phyloP scores from a whole-genome alignment of 2,113 vertebrate species.

The Chunga burmeisteri region DNA sequence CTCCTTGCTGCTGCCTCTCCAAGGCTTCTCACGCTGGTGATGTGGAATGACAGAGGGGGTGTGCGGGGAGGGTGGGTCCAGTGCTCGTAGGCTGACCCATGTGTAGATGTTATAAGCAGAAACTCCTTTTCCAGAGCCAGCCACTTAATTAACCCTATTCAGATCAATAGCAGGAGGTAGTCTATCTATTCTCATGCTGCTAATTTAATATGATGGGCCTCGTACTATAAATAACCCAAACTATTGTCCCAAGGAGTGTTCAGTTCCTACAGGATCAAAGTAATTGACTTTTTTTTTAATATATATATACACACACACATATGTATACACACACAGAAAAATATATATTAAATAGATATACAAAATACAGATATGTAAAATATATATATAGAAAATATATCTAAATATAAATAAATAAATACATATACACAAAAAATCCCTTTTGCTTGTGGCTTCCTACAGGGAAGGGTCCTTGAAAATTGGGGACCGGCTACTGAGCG shows the following conservation, averaged over 20 bases:
- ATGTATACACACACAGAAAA: not conserved
- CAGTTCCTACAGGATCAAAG: not conserved
- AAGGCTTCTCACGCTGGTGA: not conserved
- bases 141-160: not conserved
- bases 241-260: not conserved
- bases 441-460: not conserved
- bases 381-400: not conserved
- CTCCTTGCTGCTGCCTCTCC: not conserved
- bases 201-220: not conserved
- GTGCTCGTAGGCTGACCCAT: not conserved
- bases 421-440: fast-evolving
- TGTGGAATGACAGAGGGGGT: not conserved
- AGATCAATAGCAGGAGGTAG: not conserved
- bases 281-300: not conserved
- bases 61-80: fast-evolving
- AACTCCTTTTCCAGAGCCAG: not conserved
- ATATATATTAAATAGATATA: not conserved
- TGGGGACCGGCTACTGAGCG: slow-evolving; percentile 89
- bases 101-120: not conserved
- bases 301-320: fast-evolving
- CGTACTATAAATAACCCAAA: slow-evolving; percentile 23
- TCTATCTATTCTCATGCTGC: not conserved
- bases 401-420: not conserved
- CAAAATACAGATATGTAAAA: not conserved
- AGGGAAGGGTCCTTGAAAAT: slow-evolving; percentile 94